Base-by-base conservation (phyloP, 2,888 invertebrate species). In the Loripinus fragilis region DNA sequence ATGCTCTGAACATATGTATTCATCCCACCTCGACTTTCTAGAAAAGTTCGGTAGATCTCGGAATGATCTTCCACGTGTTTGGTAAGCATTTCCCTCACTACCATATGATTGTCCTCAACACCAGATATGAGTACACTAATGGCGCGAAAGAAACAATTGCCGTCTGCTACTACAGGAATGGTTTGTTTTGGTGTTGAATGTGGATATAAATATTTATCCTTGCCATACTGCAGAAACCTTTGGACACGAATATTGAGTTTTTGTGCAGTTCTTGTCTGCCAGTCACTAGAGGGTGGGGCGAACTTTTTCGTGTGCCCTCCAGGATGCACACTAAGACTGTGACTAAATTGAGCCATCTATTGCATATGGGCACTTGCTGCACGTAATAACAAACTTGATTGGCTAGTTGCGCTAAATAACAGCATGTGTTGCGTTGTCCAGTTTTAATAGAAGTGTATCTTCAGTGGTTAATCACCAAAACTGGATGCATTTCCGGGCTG, bases 111-210 rank as follows among this genome's bases (percentile, higher is more conserved):
- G 17, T 83, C 76, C 68, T 87, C 87, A 17, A 82, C 78, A 20
- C 87, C 87, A 0, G 81, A 80, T 8, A 87, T 85, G 20, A 86
- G 55, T 1, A 79, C 79, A 75, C 87, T 85, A n/a, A 87, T 75
- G 0, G 87, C 87, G n/a, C 87, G 85, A 76, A 87, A 87, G 77
- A 87, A 87, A 30, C 87, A 87, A 60, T 87, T 87, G 0, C 87
- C 87, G 73, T 87, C 87, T 45, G 85, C 74, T 45, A 76, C 73
- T 0, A 87, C 71, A 0, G 84, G 67, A 1, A 84, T 74, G 8
- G 86, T 87, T 28, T 77, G 28, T 66, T 73, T 84, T 66, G 87
- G 87, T 7, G 81, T 79, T 1, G 85, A 78, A 25, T 67, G 60
- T 12, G 83, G 78, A 45, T 76, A 80, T 41, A 82, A 85, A 41